These are phyloP conservation scores for Harlomillsia oculata DNA, from an alignment of 1,140 invertebrate species.

Conservation along the genomic window DNA sequence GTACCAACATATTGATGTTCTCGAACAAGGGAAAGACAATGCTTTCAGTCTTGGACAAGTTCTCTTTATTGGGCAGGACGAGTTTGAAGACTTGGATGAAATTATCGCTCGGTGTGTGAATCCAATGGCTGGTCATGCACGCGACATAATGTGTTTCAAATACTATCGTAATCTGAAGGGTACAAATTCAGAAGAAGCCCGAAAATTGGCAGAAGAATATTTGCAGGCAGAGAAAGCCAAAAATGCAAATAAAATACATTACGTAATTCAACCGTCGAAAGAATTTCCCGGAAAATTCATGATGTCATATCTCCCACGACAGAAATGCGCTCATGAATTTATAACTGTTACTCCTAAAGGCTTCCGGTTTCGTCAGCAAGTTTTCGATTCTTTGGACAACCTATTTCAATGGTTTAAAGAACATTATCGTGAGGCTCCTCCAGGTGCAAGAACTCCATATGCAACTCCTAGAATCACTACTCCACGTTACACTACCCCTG, in stretches of 20 bases:
- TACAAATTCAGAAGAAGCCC: too few relatives aligned
- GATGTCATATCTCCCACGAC: slow-evolving; percentile 81
- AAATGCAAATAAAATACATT: slow-evolving; percentile 80
- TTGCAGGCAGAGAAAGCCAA: slow-evolving; percentile 76
- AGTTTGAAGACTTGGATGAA: slow-evolving; percentile 98
- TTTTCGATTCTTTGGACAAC: slow-evolving; percentile 72
- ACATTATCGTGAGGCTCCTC: slow-evolving; percentile 78
- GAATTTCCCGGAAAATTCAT: slow-evolving; percentile 91
- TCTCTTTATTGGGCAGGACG: slow-evolving; percentile 73
- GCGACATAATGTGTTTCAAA: slow-evolving; percentile 84
- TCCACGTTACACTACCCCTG: slow-evolving; percentile 33
- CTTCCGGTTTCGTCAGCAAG: slow-evolving; percentile 76
- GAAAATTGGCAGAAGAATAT: slow-evolving; percentile 76
- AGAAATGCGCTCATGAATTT: slow-evolving; percentile 77
- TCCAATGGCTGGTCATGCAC: slow-evolving; percentile 85
- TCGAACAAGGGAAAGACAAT: slow-evolving; percentile 94
- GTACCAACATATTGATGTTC: slow-evolving; percentile 90
- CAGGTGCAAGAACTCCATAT: slow-evolving; percentile 27
- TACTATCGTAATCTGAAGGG: slow-evolving; percentile 67
- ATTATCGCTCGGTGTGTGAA: slow-evolving; percentile 93
- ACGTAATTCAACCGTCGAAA: slow-evolving; percentile 74
- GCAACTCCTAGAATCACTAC: slow-evolving; percentile 16
- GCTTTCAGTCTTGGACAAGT: slow-evolving; percentile 85
- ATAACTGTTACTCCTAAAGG: slow-evolving; percentile 85
- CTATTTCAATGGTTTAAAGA: slow-evolving; percentile 96